Base-by-base conservation (phyloP, 1,140 invertebrate species). In the Polypedilum vanderplanki region DNA sequence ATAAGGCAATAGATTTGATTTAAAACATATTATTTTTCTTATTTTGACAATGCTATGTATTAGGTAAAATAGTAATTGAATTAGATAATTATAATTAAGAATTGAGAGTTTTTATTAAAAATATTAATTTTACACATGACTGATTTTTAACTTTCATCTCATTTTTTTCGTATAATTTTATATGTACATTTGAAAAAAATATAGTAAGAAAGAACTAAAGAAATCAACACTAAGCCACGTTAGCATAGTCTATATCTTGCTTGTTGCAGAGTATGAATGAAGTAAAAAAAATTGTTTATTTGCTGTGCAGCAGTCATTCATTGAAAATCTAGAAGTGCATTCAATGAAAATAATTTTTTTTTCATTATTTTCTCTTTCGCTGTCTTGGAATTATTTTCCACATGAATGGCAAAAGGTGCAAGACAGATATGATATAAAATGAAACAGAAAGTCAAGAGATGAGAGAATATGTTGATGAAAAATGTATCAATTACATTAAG, bases 311-410 rank as follows among this genome's bases (percentile, higher is more conserved):
- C 46, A 57, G 46, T 57, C 46, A n/a, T 57, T 57, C 46, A 57
- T 57, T 57, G 12, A 57, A 57, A n/a, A 57, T 57, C 12, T 12
- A 57, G 46, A 57, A 57, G 46, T 57, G 46, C 46, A 57, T 57
- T 57, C 46, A 57, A n/a, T 57, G 46, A 57, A 57, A 57, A 57
- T 57, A 57, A 57, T 57, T 57, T 57, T 46, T 4, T 46, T 46
- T 57, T 57, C 15, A 57, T 57, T 57, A 15, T n/a, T 4, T n/a
- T 57, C 24, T 33, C 12, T 15, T n/a, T 57, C 46, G 46, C 12
- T 57, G n/a, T 57, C 12, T n/a, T n/a, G n/a, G 15, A 57, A 57
- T 57, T 57, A 57, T 57, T 57, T 57, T 57, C 46, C 46, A 15
- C 46, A 57, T 57, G 46, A 57, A 57, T 57, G 46, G n/a, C n/a